Conservation (phyloP, 2,888 invertebrate species). For the Cantharis nigra region DNA sequence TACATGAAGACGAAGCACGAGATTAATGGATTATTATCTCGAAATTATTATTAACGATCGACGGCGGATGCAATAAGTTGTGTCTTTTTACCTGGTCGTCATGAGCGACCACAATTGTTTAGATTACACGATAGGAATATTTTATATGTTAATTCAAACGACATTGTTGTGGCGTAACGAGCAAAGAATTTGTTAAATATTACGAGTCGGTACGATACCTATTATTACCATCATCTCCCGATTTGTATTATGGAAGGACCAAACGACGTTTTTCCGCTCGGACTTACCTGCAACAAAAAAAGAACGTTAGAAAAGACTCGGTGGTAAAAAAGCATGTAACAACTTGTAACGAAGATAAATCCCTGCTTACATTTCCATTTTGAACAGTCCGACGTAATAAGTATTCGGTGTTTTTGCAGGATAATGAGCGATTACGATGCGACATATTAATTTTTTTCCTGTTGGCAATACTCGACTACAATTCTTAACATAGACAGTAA, state of each 20-base stretch:
- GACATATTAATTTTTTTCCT: conserved; percentile 34
- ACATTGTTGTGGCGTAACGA: background rate
- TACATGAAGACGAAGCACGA: background rate
- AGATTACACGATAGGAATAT: conserved; percentile 45
- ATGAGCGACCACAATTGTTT: conserved; percentile 37
- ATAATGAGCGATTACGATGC: conserved; percentile 38
- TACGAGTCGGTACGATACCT: background rate
- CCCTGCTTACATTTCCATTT: conserved; percentile 39
- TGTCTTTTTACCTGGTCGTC: conserved; percentile 14
- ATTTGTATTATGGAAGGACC: background rate
- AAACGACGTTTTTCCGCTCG: background rate
- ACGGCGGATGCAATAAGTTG: background rate
- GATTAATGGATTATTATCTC: background rate
- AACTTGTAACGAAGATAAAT: conserved; percentile 29
- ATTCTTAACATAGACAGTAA: conserved; percentile 32
- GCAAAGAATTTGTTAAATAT: background rate
- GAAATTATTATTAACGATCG: background rate
- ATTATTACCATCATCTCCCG: background rate
- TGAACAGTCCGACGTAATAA: conserved; percentile 27
- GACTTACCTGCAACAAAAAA: conserved; percentile 16
- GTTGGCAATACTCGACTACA: conserved; percentile 15
- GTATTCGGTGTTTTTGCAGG: conserved; percentile 25
- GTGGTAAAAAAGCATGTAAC: background rate
- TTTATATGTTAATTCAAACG: background rate
- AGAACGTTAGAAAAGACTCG: background rate